phyloP scores from a whole-genome alignment of 2,113 vertebrate species.

The Odocoileus virginianus region DNA sequence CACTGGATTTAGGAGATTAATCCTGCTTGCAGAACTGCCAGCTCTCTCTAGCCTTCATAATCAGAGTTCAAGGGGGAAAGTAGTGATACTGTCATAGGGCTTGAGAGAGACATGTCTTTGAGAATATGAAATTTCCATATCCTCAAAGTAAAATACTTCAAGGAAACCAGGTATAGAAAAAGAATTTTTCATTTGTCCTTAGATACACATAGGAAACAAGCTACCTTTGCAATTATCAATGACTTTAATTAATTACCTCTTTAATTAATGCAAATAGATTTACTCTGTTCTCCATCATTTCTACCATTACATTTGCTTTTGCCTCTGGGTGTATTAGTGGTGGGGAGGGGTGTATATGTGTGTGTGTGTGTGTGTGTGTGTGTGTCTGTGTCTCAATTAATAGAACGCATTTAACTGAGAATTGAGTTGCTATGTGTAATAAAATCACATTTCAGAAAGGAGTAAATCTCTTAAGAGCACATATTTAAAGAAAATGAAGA shows the following conservation, averaged over 20 bases:
- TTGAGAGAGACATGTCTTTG: background rate
- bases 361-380: background rate
- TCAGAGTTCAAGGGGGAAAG: background rate
- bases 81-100: background rate
- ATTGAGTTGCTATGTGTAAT: background rate
- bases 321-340: background rate
- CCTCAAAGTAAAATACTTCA: background rate
- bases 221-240: background rate
- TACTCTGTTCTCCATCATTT: background rate
- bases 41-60: background rate
- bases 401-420: background rate
- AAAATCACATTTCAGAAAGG: background rate
- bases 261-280: background rate
- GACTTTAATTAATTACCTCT: background rate
- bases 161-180: background rate
- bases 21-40: background rate
- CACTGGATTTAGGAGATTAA: background rate
- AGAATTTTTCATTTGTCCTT: constrained; percentile 10
- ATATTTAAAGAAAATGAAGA: constrained; percentile 1
- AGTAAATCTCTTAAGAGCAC: background rate
- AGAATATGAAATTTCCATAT: background rate
- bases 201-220: background rate
- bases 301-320: constrained; percentile 2
- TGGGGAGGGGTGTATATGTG: background rate
- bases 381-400: background rate